These are phyloP conservation scores for Lycopodina hypogea DNA, from an alignment of 37 sponge, comb jelly and placozoan species.

Conservation along the genomic window DNA sequence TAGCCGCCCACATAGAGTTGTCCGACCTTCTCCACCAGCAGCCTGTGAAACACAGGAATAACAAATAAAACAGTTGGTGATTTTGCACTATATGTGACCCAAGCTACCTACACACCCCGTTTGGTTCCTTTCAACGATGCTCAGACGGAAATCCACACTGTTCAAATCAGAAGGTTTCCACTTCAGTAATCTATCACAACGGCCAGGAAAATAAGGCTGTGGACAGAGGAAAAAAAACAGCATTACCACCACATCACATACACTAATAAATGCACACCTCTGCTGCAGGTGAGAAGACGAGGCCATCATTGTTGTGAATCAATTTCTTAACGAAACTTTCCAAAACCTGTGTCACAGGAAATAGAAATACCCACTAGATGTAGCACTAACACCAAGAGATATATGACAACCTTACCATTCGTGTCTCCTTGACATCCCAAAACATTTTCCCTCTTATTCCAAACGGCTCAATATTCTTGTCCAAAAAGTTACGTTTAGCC, in stretches of 20 bases:
- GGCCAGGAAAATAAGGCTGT: constrained; percentile 82
- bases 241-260: background rate
- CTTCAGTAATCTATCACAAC: constrained; percentile 75
- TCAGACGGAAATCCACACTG: constrained; percentile 88
- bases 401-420: constrained; percentile 29
- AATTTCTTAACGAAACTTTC: constrained; percentile 76
- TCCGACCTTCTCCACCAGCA: constrained; percentile 64
- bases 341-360: constrained; percentile 45
- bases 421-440: constrained; percentile 70
- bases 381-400: background rate
- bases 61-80: background rate
- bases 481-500: constrained; percentile 46
- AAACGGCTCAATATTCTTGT: constrained; percentile 85
- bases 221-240: background rate
- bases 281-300: constrained; percentile 76
- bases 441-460: constrained; percentile 77
- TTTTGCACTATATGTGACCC: background rate
- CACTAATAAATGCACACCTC: constrained; percentile 52
- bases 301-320: constrained; percentile 87
- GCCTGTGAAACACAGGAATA: constrained; percentile 18
- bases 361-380: background rate
- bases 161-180: constrained; percentile 97
- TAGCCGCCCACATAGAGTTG: constrained; percentile 72
- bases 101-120: constrained; percentile 36
- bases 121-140: constrained; percentile 54